These are phyloP conservation scores for Gobius niger DNA, from an alignment of 2,113 vertebrate species.

Conservation along the genomic window DNA sequence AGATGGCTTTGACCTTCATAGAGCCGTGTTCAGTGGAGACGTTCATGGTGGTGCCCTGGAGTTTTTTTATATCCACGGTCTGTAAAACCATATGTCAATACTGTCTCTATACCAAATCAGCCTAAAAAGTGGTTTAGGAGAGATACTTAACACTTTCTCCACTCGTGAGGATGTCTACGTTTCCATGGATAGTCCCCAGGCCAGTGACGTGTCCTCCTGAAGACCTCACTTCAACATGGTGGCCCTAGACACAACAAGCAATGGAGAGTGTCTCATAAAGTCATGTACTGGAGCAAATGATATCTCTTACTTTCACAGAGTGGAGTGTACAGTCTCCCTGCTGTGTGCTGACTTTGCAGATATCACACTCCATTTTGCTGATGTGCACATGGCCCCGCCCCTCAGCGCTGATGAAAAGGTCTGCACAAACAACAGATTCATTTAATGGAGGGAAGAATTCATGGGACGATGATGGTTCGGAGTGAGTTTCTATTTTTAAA, in stretches of 20 bases:
- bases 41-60: conserved; percentile 87
- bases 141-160: conserved; percentile 80
- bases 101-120: no score
- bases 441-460: no score
- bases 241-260: conserved; percentile 72
- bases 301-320: conserved; percentile 84
- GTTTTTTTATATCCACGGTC: conserved; percentile 87
- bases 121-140: no score
- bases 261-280: not conserved
- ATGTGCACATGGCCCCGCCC: conserved; percentile 84
- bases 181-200: conserved; percentile 86
- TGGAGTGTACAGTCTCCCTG: conserved; percentile 83
- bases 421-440: conserved; percentile 63
- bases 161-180: conserved; percentile 82
- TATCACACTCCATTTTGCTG: conserved; percentile 87
- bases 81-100: conserved; percentile 53
- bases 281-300: not conserved
- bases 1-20: conserved; percentile 88
- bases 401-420: conserved; percentile 84
- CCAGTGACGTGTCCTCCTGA: conserved; percentile 85
- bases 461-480: no score
- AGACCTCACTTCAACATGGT: conserved; percentile 82
- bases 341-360: conserved; percentile 87
- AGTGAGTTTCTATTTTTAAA: no score
- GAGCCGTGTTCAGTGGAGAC: conserved; percentile 86